phyloP scores from a whole-genome alignment of 1,140 invertebrate species.

The Ceratina australensis region DNA sequence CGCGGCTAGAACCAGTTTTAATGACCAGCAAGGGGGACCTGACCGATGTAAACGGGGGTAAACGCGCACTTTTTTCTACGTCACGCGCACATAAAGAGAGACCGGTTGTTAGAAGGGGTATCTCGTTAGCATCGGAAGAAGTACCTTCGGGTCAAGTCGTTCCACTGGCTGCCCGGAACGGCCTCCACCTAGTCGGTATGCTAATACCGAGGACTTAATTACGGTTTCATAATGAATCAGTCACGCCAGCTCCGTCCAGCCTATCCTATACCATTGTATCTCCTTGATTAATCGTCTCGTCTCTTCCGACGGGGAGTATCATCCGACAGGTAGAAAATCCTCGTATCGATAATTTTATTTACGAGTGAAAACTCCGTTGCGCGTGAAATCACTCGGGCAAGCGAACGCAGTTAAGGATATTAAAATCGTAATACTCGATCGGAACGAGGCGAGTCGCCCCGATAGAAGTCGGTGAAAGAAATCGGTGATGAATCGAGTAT shows the following conservation, averaged over 20 bases:
- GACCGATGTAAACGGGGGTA: constrained; percentile 7
- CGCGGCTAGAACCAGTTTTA: constrained; percentile 50
- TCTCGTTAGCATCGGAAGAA: constrained; percentile 72
- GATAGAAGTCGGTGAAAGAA: background rate
- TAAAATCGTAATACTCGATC: too few species aligned
- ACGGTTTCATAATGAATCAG: constrained; percentile 75
- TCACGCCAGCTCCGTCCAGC: constrained; percentile 61
- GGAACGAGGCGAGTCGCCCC: too few species aligned
- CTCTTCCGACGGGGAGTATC: constrained; percentile 18
- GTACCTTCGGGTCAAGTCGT: constrained; percentile 64
- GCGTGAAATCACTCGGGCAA: too few species aligned
- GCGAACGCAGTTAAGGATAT: too few species aligned
- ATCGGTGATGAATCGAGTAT: constrained; percentile 47
- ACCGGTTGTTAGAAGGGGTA: constrained; percentile 27
- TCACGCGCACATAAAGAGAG: background rate
- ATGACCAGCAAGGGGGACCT: constrained; percentile 14
- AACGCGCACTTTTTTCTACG: constrained; percentile 35
- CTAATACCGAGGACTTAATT: constrained; percentile 73
- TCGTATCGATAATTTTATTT: too few species aligned
- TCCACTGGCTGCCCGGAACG: constrained; percentile 41
- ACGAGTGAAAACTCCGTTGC: too few species aligned
- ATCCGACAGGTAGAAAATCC: background rate
- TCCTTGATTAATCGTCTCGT: constrained; percentile 71
- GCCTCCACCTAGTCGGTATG: constrained; percentile 66
- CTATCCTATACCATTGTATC: constrained; percentile 57